Conservation (phyloP, 1,140 invertebrate genomes). For the Drosophila pseudoobscura region DNA sequence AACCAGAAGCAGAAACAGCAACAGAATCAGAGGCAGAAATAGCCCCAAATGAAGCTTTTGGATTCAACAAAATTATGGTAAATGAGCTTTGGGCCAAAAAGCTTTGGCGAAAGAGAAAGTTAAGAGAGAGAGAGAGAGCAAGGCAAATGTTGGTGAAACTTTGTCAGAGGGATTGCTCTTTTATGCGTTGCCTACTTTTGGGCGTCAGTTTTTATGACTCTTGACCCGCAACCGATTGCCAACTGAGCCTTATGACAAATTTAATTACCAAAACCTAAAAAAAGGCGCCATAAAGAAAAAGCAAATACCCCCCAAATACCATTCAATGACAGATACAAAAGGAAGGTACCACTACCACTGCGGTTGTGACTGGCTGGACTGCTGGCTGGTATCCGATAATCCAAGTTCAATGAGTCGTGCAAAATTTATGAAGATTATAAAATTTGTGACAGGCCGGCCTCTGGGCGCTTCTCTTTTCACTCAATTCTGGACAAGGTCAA, state of each 20-base stretch:
- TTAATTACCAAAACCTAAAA: constrained; percentile 67
- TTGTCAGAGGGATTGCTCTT: constrained; percentile 4
- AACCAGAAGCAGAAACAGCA: constrained; percentile 37
- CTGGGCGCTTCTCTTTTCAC: constrained; percentile 9
- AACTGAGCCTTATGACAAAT: constrained; percentile 66
- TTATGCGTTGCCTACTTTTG: constrained; percentile 55
- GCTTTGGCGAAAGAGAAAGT: constrained; percentile 32
- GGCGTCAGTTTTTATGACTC: constrained; percentile 49
- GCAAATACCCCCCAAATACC: constrained; percentile 14
- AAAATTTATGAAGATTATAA: constrained; percentile 65
- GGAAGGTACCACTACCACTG: background rate
- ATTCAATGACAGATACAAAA: constrained; percentile 19
- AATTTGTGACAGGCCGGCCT: constrained; percentile 56
- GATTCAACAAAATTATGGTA: constrained; percentile 31
- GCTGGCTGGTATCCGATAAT: constrained; percentile 50
- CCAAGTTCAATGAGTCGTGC: constrained; percentile 61
- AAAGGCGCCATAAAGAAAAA: constrained; percentile 23
- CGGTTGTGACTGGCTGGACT: constrained; percentile 20
- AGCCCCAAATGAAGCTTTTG: background rate
- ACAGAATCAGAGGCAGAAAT: constrained; percentile 18
- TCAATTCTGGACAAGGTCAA: constrained; percentile 50
- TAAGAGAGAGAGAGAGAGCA: constrained; percentile 37
- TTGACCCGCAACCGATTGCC: constrained; percentile 40
- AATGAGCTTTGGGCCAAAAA: constrained; percentile 50
- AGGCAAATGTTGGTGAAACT: constrained; percentile 31